Evolutionary conservation across 2,797 vertebrate genomes (phyloP).

Genomic region (Saxicola maurus): DNA sequence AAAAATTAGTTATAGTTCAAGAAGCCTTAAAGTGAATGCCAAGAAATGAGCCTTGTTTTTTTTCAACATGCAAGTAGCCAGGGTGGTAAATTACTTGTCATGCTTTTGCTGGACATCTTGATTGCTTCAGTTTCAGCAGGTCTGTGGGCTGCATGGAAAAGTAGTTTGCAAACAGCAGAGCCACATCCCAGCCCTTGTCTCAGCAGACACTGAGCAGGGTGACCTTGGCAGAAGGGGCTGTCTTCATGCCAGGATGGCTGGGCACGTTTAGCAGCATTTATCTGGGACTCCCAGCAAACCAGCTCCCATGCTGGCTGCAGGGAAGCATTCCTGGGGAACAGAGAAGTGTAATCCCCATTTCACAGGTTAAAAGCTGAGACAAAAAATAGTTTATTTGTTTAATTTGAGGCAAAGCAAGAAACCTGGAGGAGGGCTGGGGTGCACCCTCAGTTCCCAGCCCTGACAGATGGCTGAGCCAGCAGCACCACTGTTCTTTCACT

Average conservation of each 20-base stretch:
- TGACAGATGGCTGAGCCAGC: slow-evolving; percentile 23
- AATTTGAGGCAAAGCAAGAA: neutral
- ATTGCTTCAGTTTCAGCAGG: neutral
- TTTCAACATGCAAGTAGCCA: neutral
- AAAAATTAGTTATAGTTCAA: neutral
- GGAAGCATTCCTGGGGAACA: neutral
- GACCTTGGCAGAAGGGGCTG: neutral
- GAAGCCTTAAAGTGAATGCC: neutral
- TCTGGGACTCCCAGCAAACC: neutral
- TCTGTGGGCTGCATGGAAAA: neutral
- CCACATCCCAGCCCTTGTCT: neutral
- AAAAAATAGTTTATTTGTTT: neutral
- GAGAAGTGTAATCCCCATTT: neutral
- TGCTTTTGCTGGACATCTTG: neutral
- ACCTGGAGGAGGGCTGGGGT: neutral
- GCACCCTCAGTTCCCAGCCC: neutral
- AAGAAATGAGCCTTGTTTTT: neutral
- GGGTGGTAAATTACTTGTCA: neutral
- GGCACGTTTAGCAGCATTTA: neutral
- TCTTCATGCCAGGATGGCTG: neutral
- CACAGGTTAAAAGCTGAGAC: neutral
- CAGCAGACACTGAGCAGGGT: neutral
- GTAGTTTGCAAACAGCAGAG: neutral
- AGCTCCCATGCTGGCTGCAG: neutral
- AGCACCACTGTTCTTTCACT: slow-evolving; percentile 12